phyloP scores from a whole-genome alignment of 1,140 invertebrate genomes.

The Drosophila busckii region DNA sequence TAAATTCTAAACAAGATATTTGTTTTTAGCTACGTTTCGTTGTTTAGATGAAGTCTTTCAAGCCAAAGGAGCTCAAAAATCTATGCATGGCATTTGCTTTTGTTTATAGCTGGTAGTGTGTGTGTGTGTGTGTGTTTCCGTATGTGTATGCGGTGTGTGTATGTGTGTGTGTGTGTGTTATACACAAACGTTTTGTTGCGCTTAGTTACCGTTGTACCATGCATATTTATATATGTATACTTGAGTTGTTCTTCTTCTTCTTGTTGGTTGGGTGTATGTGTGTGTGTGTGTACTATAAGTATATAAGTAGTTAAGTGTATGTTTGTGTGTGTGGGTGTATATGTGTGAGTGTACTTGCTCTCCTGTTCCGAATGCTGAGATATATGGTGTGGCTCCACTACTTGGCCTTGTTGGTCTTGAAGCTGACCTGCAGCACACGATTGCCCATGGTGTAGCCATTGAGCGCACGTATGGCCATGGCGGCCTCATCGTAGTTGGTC shows the following conservation, averaged over 20 bases:
- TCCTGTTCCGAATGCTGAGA: constrained; percentile 1
- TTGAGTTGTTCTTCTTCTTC: too few relatives aligned
- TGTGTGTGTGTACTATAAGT: constrained; percentile 15
- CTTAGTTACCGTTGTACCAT: constrained; percentile 68
- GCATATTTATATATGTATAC: constrained; percentile 72
- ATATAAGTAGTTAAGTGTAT: constrained; percentile 30
- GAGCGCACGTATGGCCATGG: constrained; percentile 97
- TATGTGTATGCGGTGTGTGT: background rate
- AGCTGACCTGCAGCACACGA: constrained; percentile 98
- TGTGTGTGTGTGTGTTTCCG: background rate
- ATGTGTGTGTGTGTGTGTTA: constrained; percentile 47
- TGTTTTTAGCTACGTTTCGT: constrained; percentile 44
- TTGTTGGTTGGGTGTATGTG: constrained; percentile 18
- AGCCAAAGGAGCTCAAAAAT: constrained; percentile 11
- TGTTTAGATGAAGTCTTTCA: constrained; percentile 42
- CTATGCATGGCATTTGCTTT: background rate
- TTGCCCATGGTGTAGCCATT: constrained; percentile 98
- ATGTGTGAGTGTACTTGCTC: constrained; percentile 24
- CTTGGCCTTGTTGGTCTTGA: constrained; percentile 95
- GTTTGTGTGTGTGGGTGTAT: constrained; percentile 23
- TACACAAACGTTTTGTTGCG: constrained; percentile 69
- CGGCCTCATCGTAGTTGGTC: constrained; percentile 99
- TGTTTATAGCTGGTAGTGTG: background rate
- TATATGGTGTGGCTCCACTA: constrained; percentile 26
- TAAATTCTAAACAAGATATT: constrained; percentile 75